A percentile compares a stretch with the other conserved stretches of the same genome.
These are phyloP conservation scores for Lepidotrigona ventralis DNA, from an alignment of 1,140 invertebrate genomes.

Conservation along the genomic window DNA sequence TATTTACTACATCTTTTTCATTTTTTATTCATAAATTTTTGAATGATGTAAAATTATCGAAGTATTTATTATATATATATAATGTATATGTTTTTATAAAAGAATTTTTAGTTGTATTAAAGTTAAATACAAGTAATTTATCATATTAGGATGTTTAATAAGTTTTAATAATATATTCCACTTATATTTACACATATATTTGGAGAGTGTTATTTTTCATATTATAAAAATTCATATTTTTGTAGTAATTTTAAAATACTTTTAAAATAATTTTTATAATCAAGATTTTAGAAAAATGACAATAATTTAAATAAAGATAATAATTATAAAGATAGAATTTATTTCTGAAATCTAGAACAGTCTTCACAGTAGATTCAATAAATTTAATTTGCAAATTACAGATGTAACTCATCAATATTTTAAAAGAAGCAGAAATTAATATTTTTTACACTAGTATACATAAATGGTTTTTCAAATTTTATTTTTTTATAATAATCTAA, in stretches of 20 bases:
- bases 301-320: neutral
- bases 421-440: neutral
- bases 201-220: neutral
- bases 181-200: neutral
- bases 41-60: neutral
- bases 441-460: neutral
- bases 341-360: neutral
- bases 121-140: neutral
- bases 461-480: neutral
- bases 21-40: neutral
- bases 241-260: neutral
- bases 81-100: neutral
- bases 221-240: neutral
- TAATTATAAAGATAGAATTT: neutral
- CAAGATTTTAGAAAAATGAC: neutral
- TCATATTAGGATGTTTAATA: neutral
- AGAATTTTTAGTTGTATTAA: neutral
- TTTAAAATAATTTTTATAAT: neutral
- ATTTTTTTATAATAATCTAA: neutral
- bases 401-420: neutral
- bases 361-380: neutral
- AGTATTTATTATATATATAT: neutral
- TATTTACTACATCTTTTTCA: neutral
- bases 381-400: neutral
- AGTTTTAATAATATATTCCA: neutral